A percentile compares a stretch with the other conserved stretches of the same genome.
Conservation (phyloP, 1,140 invertebrate species). For the Bursaphelenchus mucronatus region DNA sequence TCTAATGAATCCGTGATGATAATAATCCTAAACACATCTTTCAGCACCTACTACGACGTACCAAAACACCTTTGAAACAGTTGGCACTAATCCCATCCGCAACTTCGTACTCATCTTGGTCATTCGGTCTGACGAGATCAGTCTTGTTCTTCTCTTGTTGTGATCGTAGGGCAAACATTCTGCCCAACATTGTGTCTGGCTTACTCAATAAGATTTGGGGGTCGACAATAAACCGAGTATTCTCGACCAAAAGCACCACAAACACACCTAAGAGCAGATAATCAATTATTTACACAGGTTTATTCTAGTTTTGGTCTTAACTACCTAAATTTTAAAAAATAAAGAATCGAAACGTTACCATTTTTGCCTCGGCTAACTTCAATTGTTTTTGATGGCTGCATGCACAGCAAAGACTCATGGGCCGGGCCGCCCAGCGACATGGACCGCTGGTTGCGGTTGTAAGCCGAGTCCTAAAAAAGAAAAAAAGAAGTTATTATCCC, state of each 20-base stretch:
- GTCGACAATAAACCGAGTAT: conserved; percentile 57
- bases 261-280: conserved; percentile 43
- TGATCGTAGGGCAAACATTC: conserved; percentile 51
- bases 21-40: conserved; percentile 73
- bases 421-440: conserved; percentile 59
- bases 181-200: conserved; percentile 59
- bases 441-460: conserved; percentile 51
- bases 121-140: conserved; percentile 70
- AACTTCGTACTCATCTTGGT: conserved; percentile 91
- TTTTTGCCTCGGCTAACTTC: conserved; percentile 51
- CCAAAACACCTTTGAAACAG: conserved; percentile 86
- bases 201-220: conserved; percentile 52
- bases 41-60: conserved; percentile 46
- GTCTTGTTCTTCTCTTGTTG: conserved; percentile 17
- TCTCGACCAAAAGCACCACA: conserved; percentile 55
- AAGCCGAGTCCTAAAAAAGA: conserved; percentile 37
- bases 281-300: conserved; percentile 14
- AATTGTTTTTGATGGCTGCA: conserved; percentile 52
- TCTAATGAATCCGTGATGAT: conserved; percentile 79
- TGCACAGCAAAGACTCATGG: conserved; percentile 53
- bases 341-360: conserved; percentile 34
- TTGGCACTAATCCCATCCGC: conserved; percentile 94
- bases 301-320: conserved; percentile 14
- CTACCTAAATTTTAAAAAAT: not conserved
- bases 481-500: not conserved